Conservation (phyloP, 2,888 invertebrate genomes). For the Chorisops tibialis region DNA sequence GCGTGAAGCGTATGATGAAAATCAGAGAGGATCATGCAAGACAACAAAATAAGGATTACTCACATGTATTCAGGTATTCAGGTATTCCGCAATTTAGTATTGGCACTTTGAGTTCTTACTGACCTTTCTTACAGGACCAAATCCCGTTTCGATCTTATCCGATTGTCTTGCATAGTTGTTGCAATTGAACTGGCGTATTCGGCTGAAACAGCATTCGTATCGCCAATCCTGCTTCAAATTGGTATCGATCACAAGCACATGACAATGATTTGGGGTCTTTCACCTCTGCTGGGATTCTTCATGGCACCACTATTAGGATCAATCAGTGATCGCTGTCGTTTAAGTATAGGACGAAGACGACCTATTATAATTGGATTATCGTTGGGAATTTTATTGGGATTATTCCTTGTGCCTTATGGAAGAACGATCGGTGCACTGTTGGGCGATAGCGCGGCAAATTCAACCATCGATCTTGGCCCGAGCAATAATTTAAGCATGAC, state of each 20-base stretch:
- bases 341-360: constrained; percentile 56
- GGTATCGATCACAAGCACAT: constrained; percentile 60
- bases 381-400: constrained; percentile 57
- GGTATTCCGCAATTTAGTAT: constrained; percentile 32
- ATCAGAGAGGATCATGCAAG: constrained; percentile 48
- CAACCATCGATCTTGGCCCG: constrained; percentile 34
- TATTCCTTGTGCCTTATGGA: constrained; percentile 61
- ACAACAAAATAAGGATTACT: constrained; percentile 47
- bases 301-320: constrained; percentile 56
- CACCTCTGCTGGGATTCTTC: constrained; percentile 51
- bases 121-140: constrained; percentile 37
- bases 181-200: constrained; percentile 66
- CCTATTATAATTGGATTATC: constrained; percentile 61
- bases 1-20: constrained; percentile 49
- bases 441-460: constrained; percentile 48
- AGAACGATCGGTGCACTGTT: constrained; percentile 55
- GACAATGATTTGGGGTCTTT: constrained; percentile 55
- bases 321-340: constrained; percentile 58
- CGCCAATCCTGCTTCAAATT: constrained; percentile 60
- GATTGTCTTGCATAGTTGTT: constrained; percentile 49
- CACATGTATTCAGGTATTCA: constrained; percentile 51
- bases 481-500: constrained; percentile 34
- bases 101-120: not conserved
- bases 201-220: constrained; percentile 65
- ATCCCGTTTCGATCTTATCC: constrained; percentile 47